Evolutionary conservation across 1,140 invertebrate species (phyloP), one percentile per base, ranked within the genome.

Genomic region (Homarus americanus): DNA sequence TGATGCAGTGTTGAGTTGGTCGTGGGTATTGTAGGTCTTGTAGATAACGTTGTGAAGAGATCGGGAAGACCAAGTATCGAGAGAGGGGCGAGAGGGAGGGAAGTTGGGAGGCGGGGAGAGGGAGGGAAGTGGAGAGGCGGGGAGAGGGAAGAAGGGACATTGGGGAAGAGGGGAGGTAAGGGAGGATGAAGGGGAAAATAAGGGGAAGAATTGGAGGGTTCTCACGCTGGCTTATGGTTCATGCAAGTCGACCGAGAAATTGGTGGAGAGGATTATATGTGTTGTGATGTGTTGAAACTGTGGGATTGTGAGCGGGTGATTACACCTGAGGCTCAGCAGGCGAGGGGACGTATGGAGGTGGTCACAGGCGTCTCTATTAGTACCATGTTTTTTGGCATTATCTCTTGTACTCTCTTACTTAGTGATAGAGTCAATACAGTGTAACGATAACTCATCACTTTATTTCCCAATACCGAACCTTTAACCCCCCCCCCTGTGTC

Each of bases 201-300:
- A 41, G 66, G 38, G 44, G 34, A 24, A 28, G 36, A 82, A n/a
- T 49, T 53, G 36, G 36, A n/a, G 79, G 79, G 34, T 63, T 38
- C 79, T 63, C 79, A 82, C 75, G 38, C 63, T 44, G 78, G 79
- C 79, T 82, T 76, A 76, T 17, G 73, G 73, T 63, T 82, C 49
- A 34, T 34, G 28, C 12, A 36, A 34, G 32, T 82, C 79, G 12
- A 15, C 38, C 53, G 41, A 15, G n/a, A 80, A 80, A 80, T 80
- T 80, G 78, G 7, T 32, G 36, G 24, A 2, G 2, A 15, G 49
- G 79, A 63, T 82, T 82, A 36, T 82, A 28, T 49, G 44, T 49
- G 44, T 49, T 82, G 79, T 82, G 79, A 63, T 63, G 79, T 82
- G 79, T 76, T 40, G 28, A 76, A 44, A n/a, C 36, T 76, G 3